Base-by-base conservation (phyloP, 2,797 vertebrate genomes). In the Mastacembelus armatus region DNA sequence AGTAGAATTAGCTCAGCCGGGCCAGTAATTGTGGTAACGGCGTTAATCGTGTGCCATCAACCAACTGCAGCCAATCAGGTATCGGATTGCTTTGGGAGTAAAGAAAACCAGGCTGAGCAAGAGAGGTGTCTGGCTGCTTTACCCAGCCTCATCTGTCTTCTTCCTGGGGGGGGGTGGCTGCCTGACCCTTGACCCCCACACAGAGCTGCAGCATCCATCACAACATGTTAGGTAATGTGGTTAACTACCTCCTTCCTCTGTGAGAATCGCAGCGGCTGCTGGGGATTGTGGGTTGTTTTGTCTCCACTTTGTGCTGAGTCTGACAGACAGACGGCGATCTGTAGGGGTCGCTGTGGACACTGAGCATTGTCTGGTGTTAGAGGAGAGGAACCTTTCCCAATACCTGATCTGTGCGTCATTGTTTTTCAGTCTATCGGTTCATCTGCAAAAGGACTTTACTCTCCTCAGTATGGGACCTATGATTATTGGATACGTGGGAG, bases 171-270 rank as follows among this genome's bases (percentile, higher is more conserved):
- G 85, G 87, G 83, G 90, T 80, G 73, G 80, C 65, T 47, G 77
- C 45, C 78, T 87, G 89, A 94, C 90, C 91, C 45, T 15, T 94
- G 91, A 93, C 92, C 85, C 49, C 81, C 1, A 29, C 86, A 72
- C 82, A 78, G 91, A 85, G 88, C 89, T 72, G 67, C 80, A 83
- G 90, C 91, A 95, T 96, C 93, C 92, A 94, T 94, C 93, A 95
- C 77, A 29, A 77, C 84, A 45, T 66, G 84, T 91, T 92, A 68
- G 92, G 85, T 93, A 90, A 92, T 91, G 71, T 82, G 74, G 88
- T 92, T 93, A 90, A 92, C 91, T 78, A 49, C 79, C 79, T 68
- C 80, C 87, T 92, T 90, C 80, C 88, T 81, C 85, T 78, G 50
- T 88, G 79, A 88, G 76, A 81, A 19, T 47, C 11, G 4, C 27